These are phyloP conservation scores for Nemurella pictetii DNA, from an alignment of 2,888 invertebrate species.

Conservation along the genomic window DNA sequence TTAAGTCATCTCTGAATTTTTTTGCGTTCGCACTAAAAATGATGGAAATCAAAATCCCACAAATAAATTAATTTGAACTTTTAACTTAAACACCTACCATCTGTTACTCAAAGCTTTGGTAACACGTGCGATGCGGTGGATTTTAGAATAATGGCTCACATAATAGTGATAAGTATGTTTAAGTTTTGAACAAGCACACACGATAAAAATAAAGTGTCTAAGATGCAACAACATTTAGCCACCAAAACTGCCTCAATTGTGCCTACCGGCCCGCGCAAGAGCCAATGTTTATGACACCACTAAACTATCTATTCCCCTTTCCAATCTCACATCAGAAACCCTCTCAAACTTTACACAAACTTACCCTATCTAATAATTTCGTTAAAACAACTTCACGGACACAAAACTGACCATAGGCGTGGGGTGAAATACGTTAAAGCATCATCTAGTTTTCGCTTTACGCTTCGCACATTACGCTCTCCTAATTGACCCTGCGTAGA, in stretches of 20 bases:
- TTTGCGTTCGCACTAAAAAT: too few relatives aligned
- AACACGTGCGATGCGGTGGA: not conserved
- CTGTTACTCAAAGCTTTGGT: not conserved
- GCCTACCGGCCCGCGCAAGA: not conserved
- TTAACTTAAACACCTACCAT: too few relatives aligned
- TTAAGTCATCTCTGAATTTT: too few relatives aligned
- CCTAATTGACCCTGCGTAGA: not conserved
- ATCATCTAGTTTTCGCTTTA: not conserved
- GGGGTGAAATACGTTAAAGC: not conserved
- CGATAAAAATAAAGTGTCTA: not conserved
- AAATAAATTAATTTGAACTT: not conserved
- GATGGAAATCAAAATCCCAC: not conserved
- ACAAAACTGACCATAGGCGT: not conserved
- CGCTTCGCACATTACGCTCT: not conserved
- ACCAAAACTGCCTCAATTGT: too few relatives aligned
- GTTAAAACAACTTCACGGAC: not conserved
- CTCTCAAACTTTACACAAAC: not conserved
- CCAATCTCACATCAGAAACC: not conserved
- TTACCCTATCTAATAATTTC: not conserved
- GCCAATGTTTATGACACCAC: not conserved
- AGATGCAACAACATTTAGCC: not conserved
- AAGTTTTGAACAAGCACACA: not conserved
- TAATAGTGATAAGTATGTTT: not conserved
- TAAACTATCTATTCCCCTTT: not conserved
- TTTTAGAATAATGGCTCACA: not conserved